Conservation (phyloP, 2,888 invertebrate genomes). For the Xylophagus ater region DNA sequence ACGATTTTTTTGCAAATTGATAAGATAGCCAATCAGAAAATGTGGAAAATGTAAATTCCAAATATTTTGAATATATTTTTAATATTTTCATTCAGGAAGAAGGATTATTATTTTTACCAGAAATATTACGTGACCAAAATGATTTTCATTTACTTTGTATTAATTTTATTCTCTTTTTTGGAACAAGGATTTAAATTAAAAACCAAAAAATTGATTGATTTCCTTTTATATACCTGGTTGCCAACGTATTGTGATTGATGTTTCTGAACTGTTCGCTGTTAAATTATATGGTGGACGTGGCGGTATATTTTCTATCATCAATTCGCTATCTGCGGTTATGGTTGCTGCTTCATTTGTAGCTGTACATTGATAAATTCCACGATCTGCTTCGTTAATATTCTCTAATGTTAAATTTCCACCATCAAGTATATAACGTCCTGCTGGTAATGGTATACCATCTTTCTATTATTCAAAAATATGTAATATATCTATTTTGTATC, state of each 20-base stretch:
- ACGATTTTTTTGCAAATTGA: too few relatives aligned
- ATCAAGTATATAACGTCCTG: slow-evolving; percentile 52
- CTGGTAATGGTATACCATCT: slow-evolving; percentile 59
- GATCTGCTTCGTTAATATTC: slow-evolving; percentile 71
- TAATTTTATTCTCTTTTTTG: too few relatives aligned
- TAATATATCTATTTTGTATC: slow-evolving; percentile 17
- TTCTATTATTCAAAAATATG: slow-evolving; percentile 42
- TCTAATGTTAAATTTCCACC: slow-evolving; percentile 76
- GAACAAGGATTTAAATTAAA: too few relatives aligned
- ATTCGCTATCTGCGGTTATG: slow-evolving; percentile 66
- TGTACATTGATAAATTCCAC: slow-evolving; percentile 73
- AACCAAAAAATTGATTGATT: too few relatives aligned
- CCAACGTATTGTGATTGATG: slow-evolving; percentile 71
- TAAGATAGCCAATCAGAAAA: too few relatives aligned
- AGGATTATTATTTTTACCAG: too few relatives aligned
- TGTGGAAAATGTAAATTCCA: too few relatives aligned
- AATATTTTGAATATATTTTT: too few relatives aligned
- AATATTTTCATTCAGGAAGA: too few relatives aligned
- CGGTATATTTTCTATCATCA: slow-evolving; percentile 73
- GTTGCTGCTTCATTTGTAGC: slow-evolving; percentile 81
- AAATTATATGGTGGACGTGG: slow-evolving; percentile 87
- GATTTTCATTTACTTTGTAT: too few relatives aligned
- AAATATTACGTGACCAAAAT: too few relatives aligned
- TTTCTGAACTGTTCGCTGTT: slow-evolving; percentile 58
- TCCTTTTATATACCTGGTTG: slow-evolving; percentile 60